Evolutionary conservation across 2,888 invertebrate species (phyloP), one percentile per base, ranked within the genome.

Genomic region (Scrobipalpa atriplicella): DNA sequence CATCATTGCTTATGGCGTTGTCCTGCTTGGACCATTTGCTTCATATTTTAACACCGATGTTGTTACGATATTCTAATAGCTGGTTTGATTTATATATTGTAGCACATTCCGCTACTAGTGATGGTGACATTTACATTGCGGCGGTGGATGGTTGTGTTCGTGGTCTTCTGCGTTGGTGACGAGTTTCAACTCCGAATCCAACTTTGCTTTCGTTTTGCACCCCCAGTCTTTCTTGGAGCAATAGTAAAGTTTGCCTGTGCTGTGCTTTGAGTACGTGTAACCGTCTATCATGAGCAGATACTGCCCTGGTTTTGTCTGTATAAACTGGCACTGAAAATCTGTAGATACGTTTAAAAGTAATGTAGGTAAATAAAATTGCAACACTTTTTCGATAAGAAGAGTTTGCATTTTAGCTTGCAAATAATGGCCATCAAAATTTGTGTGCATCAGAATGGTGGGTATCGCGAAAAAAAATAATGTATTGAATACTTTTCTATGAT

Each of bases 261-360:
- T 16, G 11, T n/a, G 16, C 13, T 68, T 67, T 16, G 68, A 68
- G 63, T 72, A 83, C 0, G 80, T 81, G 47, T 71, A 82, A 0
- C 74, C 73, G 16, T n/a, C 16, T 5, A 47, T 13, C 43, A 43
- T 43, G 13, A 43, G 43, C 43, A 43, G 43, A 13, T 10, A 13
- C 43, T 13, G 10, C 13, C 43, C 43, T 13, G 10, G 13, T 43
- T 3, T 10, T 1, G 13, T 43, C 43, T 10, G 11, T 43, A 43
- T 13, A 43, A 43, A 43, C 43, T 43, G 11, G 43, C 13, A 43
- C 13, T 43, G 13, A 13, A 2, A 43, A 11, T 43, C 13, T 13
- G 5, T 13, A 13, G 3, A 43, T 43, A 11, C 0, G 43, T 43
- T n/a, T n/a, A 43, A 43, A 39, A 13, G 39, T 39, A 10, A 1